Percentiles rank a stretch among this genome's conserved stretches.
Evolutionary conservation across 2,797 vertebrate genomes (phyloP).

Genomic region (Loris lydekkerianus): DNA sequence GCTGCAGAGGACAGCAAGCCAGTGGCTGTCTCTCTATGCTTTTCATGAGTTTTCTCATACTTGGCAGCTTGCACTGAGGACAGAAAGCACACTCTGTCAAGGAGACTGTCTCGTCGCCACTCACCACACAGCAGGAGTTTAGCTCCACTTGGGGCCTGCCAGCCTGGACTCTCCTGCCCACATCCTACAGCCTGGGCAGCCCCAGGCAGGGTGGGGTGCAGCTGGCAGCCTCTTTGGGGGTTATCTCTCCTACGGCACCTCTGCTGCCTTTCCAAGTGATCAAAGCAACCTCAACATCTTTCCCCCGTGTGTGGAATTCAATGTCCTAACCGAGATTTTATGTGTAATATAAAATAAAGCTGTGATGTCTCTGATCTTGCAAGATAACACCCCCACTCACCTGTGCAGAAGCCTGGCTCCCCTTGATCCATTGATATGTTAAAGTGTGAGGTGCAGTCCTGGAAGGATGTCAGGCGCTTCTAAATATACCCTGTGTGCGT

Average conservation of each 20-base stretch:
- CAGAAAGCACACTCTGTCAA: neutral
- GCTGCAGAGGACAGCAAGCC: neutral
- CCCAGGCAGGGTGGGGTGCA: too few species aligned
- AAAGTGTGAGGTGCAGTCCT: neutral
- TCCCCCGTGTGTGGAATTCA: neutral
- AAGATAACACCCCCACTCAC: neutral
- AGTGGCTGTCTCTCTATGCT: neutral
- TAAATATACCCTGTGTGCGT: constrained; percentile 52
- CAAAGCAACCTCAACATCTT: neutral
- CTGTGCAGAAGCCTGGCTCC: constrained; percentile 14
- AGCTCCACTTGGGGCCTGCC: neutral
- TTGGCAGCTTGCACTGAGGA: neutral
- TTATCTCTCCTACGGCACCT: neutral
- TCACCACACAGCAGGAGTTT: neutral
- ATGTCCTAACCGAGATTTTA: constrained; percentile 44
- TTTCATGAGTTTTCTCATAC: neutral
- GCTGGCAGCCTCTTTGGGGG: too few species aligned
- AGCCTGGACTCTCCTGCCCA: neutral
- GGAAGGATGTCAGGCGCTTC: constrained; percentile 14
- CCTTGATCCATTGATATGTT: neutral
- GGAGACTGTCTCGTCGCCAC: neutral
- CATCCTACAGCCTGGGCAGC: neutral
- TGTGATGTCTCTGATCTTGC: neutral
- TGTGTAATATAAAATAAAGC: constrained; percentile 47
- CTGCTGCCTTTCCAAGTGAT: neutral